Percentiles rank a stretch among this genome's conserved stretches.
These are phyloP conservation scores for Gobionotothen gibberifrons DNA, from an alignment of 2,797 vertebrate genomes.

Conservation along the genomic window DNA sequence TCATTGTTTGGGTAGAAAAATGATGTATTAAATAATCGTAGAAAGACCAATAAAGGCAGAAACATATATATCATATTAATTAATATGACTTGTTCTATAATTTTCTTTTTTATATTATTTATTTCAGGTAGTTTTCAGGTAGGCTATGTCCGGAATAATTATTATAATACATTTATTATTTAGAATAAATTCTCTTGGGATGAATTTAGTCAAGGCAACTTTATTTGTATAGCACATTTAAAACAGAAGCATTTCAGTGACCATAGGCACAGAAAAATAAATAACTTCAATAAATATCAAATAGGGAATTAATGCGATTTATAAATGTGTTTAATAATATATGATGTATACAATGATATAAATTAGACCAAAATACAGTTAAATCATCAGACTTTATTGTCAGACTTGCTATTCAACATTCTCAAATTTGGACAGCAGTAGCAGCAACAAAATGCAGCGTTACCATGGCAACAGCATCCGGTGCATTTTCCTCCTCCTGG, in stretches of 20 bases:
- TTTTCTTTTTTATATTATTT: not conserved
- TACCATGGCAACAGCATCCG: slow-evolving; percentile 87
- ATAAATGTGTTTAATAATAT: not conserved
- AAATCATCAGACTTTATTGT: not conserved
- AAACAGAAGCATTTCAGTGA: not conserved
- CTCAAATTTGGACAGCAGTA: slow-evolving; percentile 41
- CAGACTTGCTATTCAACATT: slow-evolving; percentile 25
- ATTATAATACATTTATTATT: too few species aligned
- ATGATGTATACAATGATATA: not conserved
- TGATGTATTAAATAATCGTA: not conserved
- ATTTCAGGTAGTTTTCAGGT: not conserved
- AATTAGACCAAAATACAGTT: not conserved
- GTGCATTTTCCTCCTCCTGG: slow-evolving; percentile 70
- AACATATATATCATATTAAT: not conserved
- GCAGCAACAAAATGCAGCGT: slow-evolving; percentile 62
- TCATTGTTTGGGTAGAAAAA: not conserved
- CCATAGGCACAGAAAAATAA: not conserved
- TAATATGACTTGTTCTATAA: not conserved
- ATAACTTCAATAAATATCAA: not conserved
- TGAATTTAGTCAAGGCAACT: not conserved
- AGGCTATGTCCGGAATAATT: not conserved
- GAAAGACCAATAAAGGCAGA: not conserved
- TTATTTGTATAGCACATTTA: not conserved
- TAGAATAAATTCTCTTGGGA: not conserved
- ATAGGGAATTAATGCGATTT: not conserved